Conservation (phyloP, 2,888 invertebrate genomes). For the Ceraclea dissimilis region DNA sequence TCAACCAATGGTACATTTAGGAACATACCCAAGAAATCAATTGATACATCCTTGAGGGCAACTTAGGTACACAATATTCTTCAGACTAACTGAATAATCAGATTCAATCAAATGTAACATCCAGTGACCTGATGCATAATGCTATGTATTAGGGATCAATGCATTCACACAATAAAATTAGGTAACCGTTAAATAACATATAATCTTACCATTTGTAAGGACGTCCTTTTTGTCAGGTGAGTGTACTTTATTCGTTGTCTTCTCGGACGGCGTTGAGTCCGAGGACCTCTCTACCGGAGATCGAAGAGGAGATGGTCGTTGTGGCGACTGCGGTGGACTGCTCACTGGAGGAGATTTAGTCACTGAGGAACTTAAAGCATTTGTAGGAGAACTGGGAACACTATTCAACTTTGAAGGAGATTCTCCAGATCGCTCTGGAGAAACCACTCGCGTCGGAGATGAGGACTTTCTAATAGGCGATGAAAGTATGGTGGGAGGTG, state of each 20-base stretch:
- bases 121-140: too few species aligned
- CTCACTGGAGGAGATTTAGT: neutral
- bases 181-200: too few species aligned
- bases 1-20: too few species aligned
- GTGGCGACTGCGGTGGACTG: neutral
- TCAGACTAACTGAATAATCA: too few species aligned
- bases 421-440: neutral
- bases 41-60: too few species aligned
- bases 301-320: neutral
- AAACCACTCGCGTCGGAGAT: neutral
- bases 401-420: neutral
- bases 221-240: neutral
- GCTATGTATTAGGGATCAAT: too few species aligned
- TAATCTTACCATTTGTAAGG: neutral
- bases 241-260: neutral
- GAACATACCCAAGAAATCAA: too few species aligned
- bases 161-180: too few species aligned
- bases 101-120: too few species aligned
- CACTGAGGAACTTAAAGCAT: neutral
- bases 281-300: neutral
- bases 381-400: neutral
- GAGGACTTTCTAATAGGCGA: neutral
- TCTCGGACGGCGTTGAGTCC: neutral
- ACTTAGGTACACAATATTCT: too few species aligned
- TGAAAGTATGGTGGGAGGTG: neutral